Conservation (phyloP, 1,140 invertebrate species). For the Caerostris extrusa region DNA sequence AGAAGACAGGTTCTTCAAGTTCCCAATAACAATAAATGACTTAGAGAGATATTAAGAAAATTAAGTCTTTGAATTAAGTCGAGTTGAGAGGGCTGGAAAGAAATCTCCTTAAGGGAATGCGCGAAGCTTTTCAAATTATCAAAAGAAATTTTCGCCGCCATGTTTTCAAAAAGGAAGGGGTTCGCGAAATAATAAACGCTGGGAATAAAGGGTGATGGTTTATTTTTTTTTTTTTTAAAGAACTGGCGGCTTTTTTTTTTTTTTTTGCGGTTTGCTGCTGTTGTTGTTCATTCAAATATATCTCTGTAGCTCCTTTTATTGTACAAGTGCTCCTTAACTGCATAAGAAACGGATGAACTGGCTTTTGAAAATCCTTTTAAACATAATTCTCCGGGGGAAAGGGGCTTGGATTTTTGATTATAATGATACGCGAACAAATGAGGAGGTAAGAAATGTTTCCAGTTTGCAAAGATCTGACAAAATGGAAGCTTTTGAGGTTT, state of each 20-base stretch:
- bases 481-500: background rate
- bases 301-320: background rate
- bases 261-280: background rate
- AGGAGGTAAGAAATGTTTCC: background rate
- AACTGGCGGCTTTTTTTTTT: background rate
- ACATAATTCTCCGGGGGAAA: background rate
- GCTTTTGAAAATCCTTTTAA: background rate
- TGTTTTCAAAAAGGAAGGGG: constrained; percentile 56
- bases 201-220: background rate
- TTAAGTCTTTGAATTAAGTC: constrained; percentile 69
- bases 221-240: constrained; percentile 10
- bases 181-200: constrained; percentile 40
- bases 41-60: constrained; percentile 72
- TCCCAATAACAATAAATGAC: constrained; percentile 71
- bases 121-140: constrained; percentile 62
- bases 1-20: background rate
- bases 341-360: constrained; percentile 4
- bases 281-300: background rate
- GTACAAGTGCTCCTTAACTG: background rate
- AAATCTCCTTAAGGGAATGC: constrained; percentile 22
- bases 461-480: background rate
- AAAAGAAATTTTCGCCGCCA: constrained; percentile 59
- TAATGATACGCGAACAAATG: background rate
- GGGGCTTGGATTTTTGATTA: background rate
- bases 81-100: background rate